A percentile compares a stretch with the other conserved stretches of the same genome.
Evolutionary conservation across 2,797 vertebrate species (phyloP).

Genomic region (Lithobates sylvaticus): DNA sequence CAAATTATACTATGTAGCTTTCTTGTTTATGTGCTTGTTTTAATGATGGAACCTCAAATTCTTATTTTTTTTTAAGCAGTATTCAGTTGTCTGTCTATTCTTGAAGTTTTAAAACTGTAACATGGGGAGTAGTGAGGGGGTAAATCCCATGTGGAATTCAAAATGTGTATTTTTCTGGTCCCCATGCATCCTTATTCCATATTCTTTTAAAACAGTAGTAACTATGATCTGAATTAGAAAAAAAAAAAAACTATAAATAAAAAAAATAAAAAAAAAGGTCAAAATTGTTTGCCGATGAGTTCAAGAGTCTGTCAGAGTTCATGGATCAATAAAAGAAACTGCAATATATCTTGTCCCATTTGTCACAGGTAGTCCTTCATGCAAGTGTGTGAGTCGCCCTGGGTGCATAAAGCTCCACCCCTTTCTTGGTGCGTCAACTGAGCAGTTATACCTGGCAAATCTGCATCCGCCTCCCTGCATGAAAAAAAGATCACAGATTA

Average conservation of each 20-base stretch:
- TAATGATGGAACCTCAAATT: no score
- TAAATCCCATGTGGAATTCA: not conserved
- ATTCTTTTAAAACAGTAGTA: conserved; percentile 35
- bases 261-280: conserved; percentile 64
- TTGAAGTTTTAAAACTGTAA: not conserved
- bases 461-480: conserved; percentile 94
- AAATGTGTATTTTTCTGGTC: not conserved
- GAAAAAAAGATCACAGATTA: not conserved
- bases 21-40: no score
- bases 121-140: not conserved
- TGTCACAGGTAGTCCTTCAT: conserved; percentile 95
- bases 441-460: conserved; percentile 96
- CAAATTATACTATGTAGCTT: no score
- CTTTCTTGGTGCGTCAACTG: conserved; percentile 92
- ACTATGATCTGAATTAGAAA: conserved; percentile 62
- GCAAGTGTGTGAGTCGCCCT: conserved; percentile 94
- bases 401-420: conserved; percentile 99
- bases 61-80: not conserved
- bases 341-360: conserved; percentile 96
- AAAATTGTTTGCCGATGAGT: conserved; percentile 30
- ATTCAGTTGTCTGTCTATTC: not conserved
- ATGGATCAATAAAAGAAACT: conserved; percentile 96
- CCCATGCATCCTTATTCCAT: not conserved
- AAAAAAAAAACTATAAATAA: conserved; percentile 71
- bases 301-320: conserved; percentile 62